Percentiles rank a stretch among this genome's conserved stretches.
These are phyloP conservation scores for Macrosiphum euphorbiae DNA, from an alignment of 2,888 invertebrate species.

Conservation along the genomic window DNA sequence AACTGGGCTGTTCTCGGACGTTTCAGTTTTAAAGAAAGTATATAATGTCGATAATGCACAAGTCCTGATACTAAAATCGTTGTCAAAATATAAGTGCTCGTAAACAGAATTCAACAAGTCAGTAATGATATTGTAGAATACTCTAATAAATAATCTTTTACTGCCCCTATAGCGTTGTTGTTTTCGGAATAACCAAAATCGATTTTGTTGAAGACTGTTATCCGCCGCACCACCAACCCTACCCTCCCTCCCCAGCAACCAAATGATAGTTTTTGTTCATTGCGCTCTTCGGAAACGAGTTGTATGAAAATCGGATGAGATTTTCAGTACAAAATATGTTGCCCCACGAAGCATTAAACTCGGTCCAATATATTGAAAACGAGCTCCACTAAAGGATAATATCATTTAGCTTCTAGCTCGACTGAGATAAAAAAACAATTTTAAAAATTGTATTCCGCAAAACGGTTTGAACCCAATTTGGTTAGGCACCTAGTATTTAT, in stretches of 20 bases:
- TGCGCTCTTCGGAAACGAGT: background rate
- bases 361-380: background rate
- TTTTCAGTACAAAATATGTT: background rate
- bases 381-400: background rate
- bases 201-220: background rate
- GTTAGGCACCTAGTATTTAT: background rate
- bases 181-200: background rate
- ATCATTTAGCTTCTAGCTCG: background rate
- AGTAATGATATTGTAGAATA: background rate
- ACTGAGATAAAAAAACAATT: background rate
- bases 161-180: background rate
- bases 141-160: background rate
- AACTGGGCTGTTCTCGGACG: background rate
- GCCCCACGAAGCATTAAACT: background rate
- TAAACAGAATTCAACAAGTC: background rate
- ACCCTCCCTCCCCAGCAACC: too few species aligned
- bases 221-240: background rate
- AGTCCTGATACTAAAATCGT: background rate
- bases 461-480: background rate
- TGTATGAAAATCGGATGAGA: background rate
- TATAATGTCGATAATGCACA: background rate
- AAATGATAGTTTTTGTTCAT: background rate
- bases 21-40: background rate
- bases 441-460: background rate
- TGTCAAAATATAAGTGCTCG: background rate